Evolutionary conservation across 2,888 invertebrate genomes (phyloP).

Genomic region (Ferdinandea cuprea): DNA sequence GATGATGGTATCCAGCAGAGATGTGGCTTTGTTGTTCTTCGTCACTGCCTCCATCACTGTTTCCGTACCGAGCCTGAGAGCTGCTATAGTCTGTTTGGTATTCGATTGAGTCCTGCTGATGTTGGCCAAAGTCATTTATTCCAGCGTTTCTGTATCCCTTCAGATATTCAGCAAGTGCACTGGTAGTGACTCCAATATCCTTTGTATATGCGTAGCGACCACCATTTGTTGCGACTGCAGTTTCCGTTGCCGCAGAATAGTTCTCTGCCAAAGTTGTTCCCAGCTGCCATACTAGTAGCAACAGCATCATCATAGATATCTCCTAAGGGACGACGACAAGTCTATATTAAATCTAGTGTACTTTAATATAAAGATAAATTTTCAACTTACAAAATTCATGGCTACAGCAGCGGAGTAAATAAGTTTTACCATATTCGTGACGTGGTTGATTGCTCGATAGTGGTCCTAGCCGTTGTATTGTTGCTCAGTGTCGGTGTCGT

Average conservation of each 20-base stretch:
- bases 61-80: conserved; percentile 63
- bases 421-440: conserved; percentile 57
- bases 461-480: conserved; percentile 64
- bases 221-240: conserved; percentile 76
- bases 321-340: conserved; percentile 24
- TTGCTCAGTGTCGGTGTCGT: conserved; percentile 33
- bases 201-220: conserved; percentile 77
- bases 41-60: conserved; percentile 75
- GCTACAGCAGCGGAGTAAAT: conserved; percentile 32
- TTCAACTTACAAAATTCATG: conserved; percentile 65
- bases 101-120: conserved; percentile 45
- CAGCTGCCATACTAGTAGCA: conserved; percentile 52
- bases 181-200: conserved; percentile 75
- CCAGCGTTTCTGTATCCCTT: conserved; percentile 35
- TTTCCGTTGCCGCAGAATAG: conserved; percentile 51
- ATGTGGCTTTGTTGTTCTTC: conserved; percentile 76
- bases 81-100: conserved; percentile 37
- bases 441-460: conserved; percentile 64
- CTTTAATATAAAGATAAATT: conserved; percentile 36
- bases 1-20: conserved; percentile 70
- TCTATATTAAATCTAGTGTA: conserved; percentile 42
- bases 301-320: conserved; percentile 33
- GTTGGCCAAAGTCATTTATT: conserved; percentile 48
- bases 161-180: conserved; percentile 68
- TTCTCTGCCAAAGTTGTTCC: conserved; percentile 39